These are phyloP conservation scores for Lomographa bimaculata DNA, from an alignment of 2,888 invertebrate species.

Conservation along the genomic window DNA sequence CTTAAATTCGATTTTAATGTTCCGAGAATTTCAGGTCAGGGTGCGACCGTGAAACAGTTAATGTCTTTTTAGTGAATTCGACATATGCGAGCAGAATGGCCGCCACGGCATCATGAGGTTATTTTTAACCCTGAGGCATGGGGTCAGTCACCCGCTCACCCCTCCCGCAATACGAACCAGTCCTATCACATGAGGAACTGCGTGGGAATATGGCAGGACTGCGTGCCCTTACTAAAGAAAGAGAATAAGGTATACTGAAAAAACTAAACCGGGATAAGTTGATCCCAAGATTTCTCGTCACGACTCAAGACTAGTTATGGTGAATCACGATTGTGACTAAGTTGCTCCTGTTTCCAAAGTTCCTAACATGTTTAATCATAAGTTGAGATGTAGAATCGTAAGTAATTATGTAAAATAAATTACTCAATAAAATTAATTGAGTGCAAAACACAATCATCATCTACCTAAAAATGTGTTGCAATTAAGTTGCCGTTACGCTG, in stretches of 20 bases:
- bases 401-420: neutral
- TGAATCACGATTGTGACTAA: constrained; percentile 28
- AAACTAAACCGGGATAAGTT: constrained; percentile 33
- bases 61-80: constrained; percentile 81
- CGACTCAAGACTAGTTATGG: constrained; percentile 26
- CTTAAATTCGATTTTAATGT: constrained; percentile 35
- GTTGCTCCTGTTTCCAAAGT: neutral
- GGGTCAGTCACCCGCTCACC: constrained; percentile 80
- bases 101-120: constrained; percentile 72
- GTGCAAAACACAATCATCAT: neutral
- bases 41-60: constrained; percentile 81
- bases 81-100: constrained; percentile 82
- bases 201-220: constrained; percentile 75
- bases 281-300: constrained; percentile 25
- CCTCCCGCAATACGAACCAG: constrained; percentile 74
- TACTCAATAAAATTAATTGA: too few relatives aligned
- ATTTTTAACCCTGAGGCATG: constrained; percentile 80
- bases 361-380: too few relatives aligned
- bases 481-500: constrained; percentile 1
- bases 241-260: constrained; percentile 45
- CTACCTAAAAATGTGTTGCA: neutral
- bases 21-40: constrained; percentile 75
- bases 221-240: constrained; percentile 48
- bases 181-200: constrained; percentile 78
- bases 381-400: neutral